Percentiles rank a stretch among this genome's conserved stretches.
phyloP scores from a whole-genome alignment of 1,140 invertebrate genomes.

The Bilobella aurantiaca region DNA sequence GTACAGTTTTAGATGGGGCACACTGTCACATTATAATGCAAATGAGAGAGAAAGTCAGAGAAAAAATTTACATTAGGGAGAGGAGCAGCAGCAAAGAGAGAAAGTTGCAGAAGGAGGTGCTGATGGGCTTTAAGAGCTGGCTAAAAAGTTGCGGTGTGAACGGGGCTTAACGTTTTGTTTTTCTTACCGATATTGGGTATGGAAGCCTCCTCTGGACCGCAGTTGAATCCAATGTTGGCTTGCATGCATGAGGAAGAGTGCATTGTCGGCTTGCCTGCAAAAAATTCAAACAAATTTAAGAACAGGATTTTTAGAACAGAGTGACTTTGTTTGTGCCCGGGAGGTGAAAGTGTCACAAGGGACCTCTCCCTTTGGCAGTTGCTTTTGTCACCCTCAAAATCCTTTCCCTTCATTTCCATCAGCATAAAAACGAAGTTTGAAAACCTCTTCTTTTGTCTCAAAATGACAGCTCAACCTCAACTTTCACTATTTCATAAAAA shows the following conservation, averaged over 20 bases:
- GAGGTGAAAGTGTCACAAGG: neutral
- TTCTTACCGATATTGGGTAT: conserved; percentile 26
- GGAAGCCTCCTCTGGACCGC: conserved; percentile 25
- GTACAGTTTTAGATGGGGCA: too few species aligned
- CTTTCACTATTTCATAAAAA: too few species aligned
- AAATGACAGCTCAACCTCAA: too few species aligned
- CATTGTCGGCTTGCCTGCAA: conserved; percentile 31
- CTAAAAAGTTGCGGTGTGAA: too few species aligned
- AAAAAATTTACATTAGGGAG: too few species aligned
- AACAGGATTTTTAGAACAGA: neutral
- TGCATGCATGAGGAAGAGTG: conserved; percentile 35
- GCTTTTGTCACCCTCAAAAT: neutral
- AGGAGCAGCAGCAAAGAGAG: too few species aligned
- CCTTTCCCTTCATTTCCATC: conserved; percentile 2
- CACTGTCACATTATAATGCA: too few species aligned
- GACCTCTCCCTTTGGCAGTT: neutral
- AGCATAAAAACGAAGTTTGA: neutral
- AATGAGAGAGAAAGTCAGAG: too few species aligned
- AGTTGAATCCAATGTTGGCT: conserved; percentile 32
- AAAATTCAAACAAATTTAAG: conserved; percentile 19
- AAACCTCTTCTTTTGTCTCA: neutral
- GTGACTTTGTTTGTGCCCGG: neutral
- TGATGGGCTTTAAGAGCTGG: too few species aligned
- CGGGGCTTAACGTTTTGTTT: too few species aligned
- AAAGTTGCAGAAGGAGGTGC: too few species aligned